Evolutionary conservation across 2,113 vertebrate genomes (phyloP).

Genomic region (Euleptes europaea): DNA sequence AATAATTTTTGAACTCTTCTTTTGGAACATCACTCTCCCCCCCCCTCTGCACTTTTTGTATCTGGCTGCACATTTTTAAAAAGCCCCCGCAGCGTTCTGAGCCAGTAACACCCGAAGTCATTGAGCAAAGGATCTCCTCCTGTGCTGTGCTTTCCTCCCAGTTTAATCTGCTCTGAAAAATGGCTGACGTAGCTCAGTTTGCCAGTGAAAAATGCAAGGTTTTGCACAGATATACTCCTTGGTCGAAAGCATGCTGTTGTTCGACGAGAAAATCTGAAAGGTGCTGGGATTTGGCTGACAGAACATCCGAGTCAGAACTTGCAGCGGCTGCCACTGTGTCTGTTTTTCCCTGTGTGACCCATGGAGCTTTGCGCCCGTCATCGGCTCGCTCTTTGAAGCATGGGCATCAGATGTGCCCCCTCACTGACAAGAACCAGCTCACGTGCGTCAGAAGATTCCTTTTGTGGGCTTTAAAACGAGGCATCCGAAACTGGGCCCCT

Average conservation of each 20-base stretch:
- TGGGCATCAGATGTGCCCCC: background rate
- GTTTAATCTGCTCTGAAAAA: no score
- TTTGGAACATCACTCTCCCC: no score
- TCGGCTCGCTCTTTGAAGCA: background rate
- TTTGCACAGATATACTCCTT: no score
- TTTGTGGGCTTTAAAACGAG: background rate
- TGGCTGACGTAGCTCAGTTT: no score
- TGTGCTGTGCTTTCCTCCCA: no score
- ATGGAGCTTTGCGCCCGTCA: background rate
- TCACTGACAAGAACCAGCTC: background rate
- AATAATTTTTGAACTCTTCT: no score
- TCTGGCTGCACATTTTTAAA: no score
- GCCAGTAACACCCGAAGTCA: no score
- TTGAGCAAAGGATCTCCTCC: no score
- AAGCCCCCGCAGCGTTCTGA: no score
- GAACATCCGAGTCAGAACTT: background rate
- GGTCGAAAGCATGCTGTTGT: background rate
- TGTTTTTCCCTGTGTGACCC: background rate
- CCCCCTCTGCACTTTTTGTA: no score
- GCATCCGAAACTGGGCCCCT: background rate
- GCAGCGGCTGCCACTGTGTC: background rate
- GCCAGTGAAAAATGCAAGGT: no score
- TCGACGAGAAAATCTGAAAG: background rate
- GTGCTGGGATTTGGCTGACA: background rate
- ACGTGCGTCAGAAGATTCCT: background rate